These are phyloP conservation scores for Lepidurus apus DNA, from an alignment of 1,140 invertebrate species.

Conservation along the genomic window DNA sequence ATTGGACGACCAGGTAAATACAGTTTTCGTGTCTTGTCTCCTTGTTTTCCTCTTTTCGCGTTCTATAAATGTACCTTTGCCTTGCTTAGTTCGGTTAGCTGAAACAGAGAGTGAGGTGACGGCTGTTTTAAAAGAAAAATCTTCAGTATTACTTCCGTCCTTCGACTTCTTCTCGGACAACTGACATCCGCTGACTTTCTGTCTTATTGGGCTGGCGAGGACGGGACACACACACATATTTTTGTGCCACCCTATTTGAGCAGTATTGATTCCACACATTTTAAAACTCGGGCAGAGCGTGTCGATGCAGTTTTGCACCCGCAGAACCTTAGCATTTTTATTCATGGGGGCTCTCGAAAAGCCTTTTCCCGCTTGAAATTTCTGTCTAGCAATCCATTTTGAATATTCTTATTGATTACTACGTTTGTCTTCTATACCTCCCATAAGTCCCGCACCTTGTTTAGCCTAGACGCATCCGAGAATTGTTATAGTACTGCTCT, in stretches of 20 bases:
- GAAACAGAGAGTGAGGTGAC: background rate
- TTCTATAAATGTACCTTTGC: background rate
- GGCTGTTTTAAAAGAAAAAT: background rate
- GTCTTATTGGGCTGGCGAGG: background rate
- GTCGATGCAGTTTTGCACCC: too few species aligned
- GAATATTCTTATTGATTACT: too few species aligned
- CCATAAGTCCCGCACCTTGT: too few species aligned
- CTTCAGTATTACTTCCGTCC: background rate
- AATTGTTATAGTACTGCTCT: too few species aligned
- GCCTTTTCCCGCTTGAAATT: too few species aligned
- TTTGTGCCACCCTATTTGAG: background rate
- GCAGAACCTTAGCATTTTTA: too few species aligned
- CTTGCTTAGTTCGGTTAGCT: background rate
- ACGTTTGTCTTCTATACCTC: too few species aligned
- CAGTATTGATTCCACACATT: background rate
- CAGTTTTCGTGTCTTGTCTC: background rate
- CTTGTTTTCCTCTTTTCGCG: background rate
- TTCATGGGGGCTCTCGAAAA: too few species aligned
- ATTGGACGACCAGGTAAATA: constrained; percentile 58
- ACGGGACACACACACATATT: background rate
- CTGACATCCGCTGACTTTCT: background rate
- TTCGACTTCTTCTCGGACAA: background rate
- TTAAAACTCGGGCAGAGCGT: too few species aligned
- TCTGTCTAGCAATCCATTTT: too few species aligned
- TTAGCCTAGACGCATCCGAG: too few species aligned